Conservation (phyloP, 2,888 invertebrate species). For the Tineola bisselliella region DNA sequence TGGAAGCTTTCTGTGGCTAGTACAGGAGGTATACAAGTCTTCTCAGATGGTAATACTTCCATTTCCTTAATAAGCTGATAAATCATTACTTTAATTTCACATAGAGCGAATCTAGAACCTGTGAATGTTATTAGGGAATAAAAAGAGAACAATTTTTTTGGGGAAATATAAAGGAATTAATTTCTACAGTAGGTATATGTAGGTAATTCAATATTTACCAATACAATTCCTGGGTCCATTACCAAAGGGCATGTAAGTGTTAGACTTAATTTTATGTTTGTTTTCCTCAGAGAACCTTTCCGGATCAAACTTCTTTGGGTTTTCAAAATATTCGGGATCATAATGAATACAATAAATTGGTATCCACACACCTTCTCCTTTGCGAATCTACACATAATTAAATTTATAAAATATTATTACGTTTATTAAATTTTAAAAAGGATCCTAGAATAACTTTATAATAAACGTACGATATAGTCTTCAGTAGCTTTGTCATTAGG, state of each 20-base stretch:
- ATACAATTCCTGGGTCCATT: constrained; percentile 40
- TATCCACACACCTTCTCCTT: constrained; percentile 37
- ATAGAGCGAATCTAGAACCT: constrained; percentile 10
- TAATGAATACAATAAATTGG: constrained; percentile 39
- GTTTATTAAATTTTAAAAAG: neutral
- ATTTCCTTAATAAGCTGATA: constrained; percentile 36
- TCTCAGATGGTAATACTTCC: constrained; percentile 30
- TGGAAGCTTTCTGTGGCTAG: constrained; percentile 26
- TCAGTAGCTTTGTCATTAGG: constrained; percentile 28
- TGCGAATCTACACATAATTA: constrained; percentile 30
- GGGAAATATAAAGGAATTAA: no score
- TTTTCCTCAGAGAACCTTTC: constrained; percentile 37
- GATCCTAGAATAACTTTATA: no score
- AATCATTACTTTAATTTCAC: constrained; percentile 8
- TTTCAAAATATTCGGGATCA: constrained; percentile 30
- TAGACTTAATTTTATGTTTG: constrained; percentile 28
- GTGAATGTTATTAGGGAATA: no score
- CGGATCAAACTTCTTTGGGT: constrained; percentile 38
- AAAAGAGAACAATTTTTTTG: no score
- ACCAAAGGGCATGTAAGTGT: constrained; percentile 35
- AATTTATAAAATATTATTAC: neutral
- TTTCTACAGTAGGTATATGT: no score
- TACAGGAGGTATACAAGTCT: constrained; percentile 27
- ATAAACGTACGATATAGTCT: constrained; percentile 37
- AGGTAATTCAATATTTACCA: constrained; percentile 23